Conservation (phyloP, 2,888 invertebrate genomes). For the Patella caerulea region DNA sequence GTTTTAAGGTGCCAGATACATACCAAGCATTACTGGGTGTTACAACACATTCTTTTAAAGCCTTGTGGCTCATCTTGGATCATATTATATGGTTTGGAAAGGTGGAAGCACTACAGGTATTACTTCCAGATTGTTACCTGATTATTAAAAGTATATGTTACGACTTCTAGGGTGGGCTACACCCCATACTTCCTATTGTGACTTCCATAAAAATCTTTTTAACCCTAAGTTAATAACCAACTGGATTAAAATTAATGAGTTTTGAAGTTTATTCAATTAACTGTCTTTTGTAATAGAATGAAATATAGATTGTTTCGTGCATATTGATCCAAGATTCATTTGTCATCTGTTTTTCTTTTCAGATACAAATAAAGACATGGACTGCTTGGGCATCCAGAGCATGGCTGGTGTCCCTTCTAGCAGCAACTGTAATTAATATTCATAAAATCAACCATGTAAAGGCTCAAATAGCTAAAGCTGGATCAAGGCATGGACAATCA, state of each 20-base stretch:
- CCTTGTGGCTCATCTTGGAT: slow-evolving; percentile 39
- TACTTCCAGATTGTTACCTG: no score
- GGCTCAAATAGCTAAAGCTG: not conserved
- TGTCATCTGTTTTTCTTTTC: not conserved
- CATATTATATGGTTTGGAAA: slow-evolving; percentile 40
- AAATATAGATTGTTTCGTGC: no score
- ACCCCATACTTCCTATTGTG: no score
- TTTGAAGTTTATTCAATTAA: no score
- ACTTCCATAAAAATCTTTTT: not conserved
- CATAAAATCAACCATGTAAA: slow-evolving; percentile 28
- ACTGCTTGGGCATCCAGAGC: slow-evolving; percentile 35
- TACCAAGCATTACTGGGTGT: slow-evolving; percentile 27
- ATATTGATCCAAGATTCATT: not conserved
- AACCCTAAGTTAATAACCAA: not conserved
- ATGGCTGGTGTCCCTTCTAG: slow-evolving; percentile 31
- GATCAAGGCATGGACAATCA: not conserved
- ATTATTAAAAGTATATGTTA: no score
- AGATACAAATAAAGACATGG: slow-evolving; percentile 33
- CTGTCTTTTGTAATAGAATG: no score
- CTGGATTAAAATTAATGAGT: no score
- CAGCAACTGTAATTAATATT: slow-evolving; percentile 28
- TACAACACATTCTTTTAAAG: slow-evolving; percentile 32
- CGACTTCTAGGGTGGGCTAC: no score
- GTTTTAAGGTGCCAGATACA: slow-evolving; percentile 26
- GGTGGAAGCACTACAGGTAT: slow-evolving; percentile 34